Conservation (phyloP, 2,888 invertebrate species). For the Calliopum simillimum region DNA sequence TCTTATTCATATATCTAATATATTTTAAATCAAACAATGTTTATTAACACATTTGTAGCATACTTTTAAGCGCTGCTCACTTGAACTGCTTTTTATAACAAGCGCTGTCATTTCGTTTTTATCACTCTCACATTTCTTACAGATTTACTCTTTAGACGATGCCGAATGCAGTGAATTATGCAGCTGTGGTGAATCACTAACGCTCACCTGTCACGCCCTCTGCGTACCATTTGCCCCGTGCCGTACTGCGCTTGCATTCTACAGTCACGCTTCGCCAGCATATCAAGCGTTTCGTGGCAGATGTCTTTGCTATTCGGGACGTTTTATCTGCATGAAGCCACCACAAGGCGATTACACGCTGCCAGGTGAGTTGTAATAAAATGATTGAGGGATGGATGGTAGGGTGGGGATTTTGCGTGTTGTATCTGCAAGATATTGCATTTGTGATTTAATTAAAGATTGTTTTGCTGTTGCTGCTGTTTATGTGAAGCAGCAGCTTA, state of each 20-base stretch:
- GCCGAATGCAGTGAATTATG: conserved; percentile 92
- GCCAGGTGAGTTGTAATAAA: conserved; percentile 61
- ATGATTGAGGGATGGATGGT: neutral
- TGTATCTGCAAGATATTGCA: conserved; percentile 30
- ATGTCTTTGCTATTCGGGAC: conserved; percentile 91
- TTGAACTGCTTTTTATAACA: neutral
- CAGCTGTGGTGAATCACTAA: conserved; percentile 81
- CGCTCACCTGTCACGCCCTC: conserved; percentile 87
- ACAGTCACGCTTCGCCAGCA: conserved; percentile 90
- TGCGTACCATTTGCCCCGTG: conserved; percentile 89
- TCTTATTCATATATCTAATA: conserved; percentile 12
- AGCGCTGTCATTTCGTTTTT: neutral
- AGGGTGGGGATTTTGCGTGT: neutral
- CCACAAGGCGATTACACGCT: conserved; percentile 72
- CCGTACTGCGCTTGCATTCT: conserved; percentile 88
- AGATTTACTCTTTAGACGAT: conserved; percentile 75
- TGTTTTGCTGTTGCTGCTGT: neutral
- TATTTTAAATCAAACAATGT: neutral
- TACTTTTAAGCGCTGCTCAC: too few relatives aligned
- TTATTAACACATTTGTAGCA: neutral
- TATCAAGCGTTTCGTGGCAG: conserved; percentile 90
- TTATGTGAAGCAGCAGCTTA: neutral
- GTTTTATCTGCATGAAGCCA: conserved; percentile 93
- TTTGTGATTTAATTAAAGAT: neutral
- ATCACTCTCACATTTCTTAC: conserved; percentile 40